Evolutionary conservation across 2,113 vertebrate species (phyloP), one percentile per base, ranked within the genome.

Genomic region (Heteronetta atricapilla): DNA sequence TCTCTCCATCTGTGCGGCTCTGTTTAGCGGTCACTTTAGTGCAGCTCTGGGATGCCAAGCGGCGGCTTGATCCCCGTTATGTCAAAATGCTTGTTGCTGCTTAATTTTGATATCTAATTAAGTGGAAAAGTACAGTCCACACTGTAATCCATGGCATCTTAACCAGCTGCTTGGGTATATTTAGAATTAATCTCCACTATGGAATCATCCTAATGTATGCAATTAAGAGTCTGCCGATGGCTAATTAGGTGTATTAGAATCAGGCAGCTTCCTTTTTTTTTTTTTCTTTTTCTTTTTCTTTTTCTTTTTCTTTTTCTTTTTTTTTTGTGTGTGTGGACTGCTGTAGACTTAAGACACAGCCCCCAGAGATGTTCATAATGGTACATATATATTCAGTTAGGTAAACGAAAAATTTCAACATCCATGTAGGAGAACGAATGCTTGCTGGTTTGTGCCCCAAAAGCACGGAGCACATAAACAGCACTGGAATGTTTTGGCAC

Each of bases 161-260:
- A 98, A 98, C 98, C 98, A 99, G 98, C 98, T 99, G 98, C 98
- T 98, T 98, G 99, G 98, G 99, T 99, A 99, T 99, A 99, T 99
- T 99, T 99, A 99, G 99, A 99, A 99, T 99, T 99, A 99, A 99
- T 99, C 99, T 99, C 98, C 98, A 98, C 98, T 99, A 99, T 99
- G 99, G 99, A 99, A 99, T 99, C 98, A 98, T 99, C 98, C 98
- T 99, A 99, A 99, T 99, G 99, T 99, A 99, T 99, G 99, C 99
- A 99, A 99, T 99, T 99, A 99, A 99, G 99, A 99, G 99, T 99
- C 98, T 99, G 99, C 98, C 98, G 98, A 99, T 99, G 99, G 99
- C 98, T 99, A 99, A 99, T 99, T 99, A 99, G 99, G 98, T 99
- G 98, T 99, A 99, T 99, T 99, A 99, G 99, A 99, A 98, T 98